These are phyloP conservation scores for Gymnoscopelus braueri DNA, from an alignment of 2,797 vertebrate species.

Conservation along the genomic window DNA sequence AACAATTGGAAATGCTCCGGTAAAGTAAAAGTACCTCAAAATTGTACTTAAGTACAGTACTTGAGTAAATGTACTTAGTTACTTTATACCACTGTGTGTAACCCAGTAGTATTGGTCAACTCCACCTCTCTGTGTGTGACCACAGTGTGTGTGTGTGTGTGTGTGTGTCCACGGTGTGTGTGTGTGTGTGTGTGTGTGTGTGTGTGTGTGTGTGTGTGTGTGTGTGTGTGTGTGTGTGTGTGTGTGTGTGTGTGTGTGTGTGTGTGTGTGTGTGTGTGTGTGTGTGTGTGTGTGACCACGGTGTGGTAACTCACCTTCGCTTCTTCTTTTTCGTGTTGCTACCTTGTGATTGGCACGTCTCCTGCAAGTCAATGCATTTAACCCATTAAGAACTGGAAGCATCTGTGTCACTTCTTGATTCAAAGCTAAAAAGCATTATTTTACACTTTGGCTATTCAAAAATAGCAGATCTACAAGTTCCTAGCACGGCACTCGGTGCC, in stretches of 20 bases:
- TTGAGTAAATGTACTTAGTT: too few species aligned
- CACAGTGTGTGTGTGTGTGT: not conserved
- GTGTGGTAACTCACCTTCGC: conserved; percentile 81
- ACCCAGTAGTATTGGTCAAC: not conserved
- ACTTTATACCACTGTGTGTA: too few species aligned
- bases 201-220: not conserved
- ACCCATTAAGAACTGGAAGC: too few species aligned
- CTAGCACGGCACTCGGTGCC: too few species aligned
- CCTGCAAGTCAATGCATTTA: conserved; percentile 71
- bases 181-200: not conserved
- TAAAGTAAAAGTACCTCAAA: too few species aligned
- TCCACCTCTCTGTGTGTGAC: not conserved
- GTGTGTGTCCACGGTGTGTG: not conserved
- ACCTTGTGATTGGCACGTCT: conserved; percentile 80
- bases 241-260: not conserved
- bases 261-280: not conserved
- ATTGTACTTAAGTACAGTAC: too few species aligned
- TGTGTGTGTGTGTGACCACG: not conserved
- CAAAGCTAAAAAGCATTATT: too few species aligned
- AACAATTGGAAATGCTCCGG: too few species aligned
- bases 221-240: not conserved
- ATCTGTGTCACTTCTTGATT: too few species aligned
- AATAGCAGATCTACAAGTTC: too few species aligned
- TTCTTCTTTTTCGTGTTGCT: conserved; percentile 78
- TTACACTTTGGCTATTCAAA: too few species aligned